Base-by-base conservation (phyloP, 2,797 vertebrate genomes). In the Cercopithecus neglectus region DNA sequence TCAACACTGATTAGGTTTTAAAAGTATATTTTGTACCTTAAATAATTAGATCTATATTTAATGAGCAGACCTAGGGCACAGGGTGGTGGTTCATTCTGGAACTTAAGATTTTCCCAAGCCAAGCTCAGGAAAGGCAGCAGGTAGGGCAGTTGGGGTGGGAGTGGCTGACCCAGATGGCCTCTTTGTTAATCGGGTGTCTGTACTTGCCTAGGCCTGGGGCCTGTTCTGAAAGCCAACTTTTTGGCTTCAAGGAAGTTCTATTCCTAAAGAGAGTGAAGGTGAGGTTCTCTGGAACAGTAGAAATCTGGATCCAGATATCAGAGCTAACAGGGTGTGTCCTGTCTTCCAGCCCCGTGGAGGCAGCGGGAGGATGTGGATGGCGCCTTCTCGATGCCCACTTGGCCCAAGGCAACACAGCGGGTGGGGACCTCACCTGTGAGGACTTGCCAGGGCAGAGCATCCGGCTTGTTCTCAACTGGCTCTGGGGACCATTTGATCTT, bases 191-290 rank as follows among this genome's bases (percentile, higher is more conserved):
- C 36, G 48, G 12, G 55, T 8, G 21, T 93, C 83, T 94, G 70
- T 33, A 4, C 9, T 89, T 74, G 55, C 9, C 4, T 67, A 36
- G 53, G n/a, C 41, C 36, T 14, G 5, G 39, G 24, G 70, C 22
- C 33, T 39, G 67, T 26, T n/a, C 26, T 67, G 59, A 79, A 89
- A 33, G 74, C 16, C 50, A 80, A 33, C 28, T 30, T 80, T 80
- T 84, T 92, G 78, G 50, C 53, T 97, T 95, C 5, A 9, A 93
- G 67, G 67, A 82, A 86, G 5, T n/a, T 92, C 57, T 83, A 4
- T 80, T 92, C 83, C 81, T 79, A 33, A 96, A 94, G 64, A 95
- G 1, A 79, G 44, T 46, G 12, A 91, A 82, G 55, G 17, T 39
- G 44, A 64, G n/a, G 26, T 86, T 79, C 33, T 44, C 57, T 7